Evolutionary conservation across 2,797 vertebrate species (phyloP).

Genomic region (Rhynchonycteris naso): DNA sequence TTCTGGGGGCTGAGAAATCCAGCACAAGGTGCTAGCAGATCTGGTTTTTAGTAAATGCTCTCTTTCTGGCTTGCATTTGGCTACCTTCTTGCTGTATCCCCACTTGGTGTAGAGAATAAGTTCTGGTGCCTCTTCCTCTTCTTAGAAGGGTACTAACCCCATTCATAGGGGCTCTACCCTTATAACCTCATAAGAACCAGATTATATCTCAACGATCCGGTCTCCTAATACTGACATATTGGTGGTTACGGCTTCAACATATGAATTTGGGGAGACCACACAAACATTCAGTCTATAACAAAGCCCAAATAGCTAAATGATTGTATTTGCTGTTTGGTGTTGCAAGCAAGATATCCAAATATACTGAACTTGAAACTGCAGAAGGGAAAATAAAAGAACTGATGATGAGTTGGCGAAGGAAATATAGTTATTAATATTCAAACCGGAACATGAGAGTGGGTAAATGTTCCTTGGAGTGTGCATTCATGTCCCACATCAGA

Average conservation of each 20-base stretch:
- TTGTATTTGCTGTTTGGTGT: slow-evolving; percentile 29
- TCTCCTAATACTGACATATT: background rate
- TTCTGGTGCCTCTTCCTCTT: background rate
- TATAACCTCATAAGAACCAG: background rate
- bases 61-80: background rate
- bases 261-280: background rate
- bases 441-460: slow-evolving; percentile 5
- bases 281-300: background rate
- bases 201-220: background rate
- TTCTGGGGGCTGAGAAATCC: background rate
- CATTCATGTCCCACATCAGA: slow-evolving; percentile 41
- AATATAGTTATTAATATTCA: slow-evolving; percentile 51
- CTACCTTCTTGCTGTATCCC: background rate
- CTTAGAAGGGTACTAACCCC: background rate
- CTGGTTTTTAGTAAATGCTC: background rate
- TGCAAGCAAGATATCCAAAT: slow-evolving; percentile 24
- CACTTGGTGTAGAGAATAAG: background rate
- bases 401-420: slow-evolving; percentile 17
- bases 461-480: slow-evolving; percentile 25
- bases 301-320: background rate
- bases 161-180: background rate
- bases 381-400: background rate
- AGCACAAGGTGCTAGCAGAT: background rate
- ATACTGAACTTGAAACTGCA: slow-evolving; percentile 4
- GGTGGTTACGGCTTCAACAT: background rate